A percentile compares a stretch with the other conserved stretches of the same genome.
Conservation (phyloP, 1,140 invertebrate genomes). For the Atta texana region DNA sequence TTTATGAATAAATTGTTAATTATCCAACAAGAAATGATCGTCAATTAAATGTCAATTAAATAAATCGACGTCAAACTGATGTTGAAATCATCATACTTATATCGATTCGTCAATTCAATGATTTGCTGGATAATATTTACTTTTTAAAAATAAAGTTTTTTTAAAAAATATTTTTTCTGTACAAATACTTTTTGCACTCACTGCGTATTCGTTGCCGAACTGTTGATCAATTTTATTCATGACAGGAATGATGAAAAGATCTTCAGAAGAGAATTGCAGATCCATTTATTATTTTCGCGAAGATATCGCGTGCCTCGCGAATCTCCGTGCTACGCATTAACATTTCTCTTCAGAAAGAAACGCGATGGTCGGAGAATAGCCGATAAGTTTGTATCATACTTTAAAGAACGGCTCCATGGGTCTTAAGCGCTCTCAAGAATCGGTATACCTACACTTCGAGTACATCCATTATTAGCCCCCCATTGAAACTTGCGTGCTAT, state of each 20-base stretch:
- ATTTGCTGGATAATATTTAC: too few species aligned
- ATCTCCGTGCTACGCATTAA: slow-evolving; percentile 31
- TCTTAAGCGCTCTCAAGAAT: slow-evolving; percentile 31
- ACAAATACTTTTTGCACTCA: too few species aligned
- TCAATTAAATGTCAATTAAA: too few species aligned
- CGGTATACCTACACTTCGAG: slow-evolving; percentile 6
- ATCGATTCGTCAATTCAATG: too few species aligned
- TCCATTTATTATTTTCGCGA: slow-evolving; percentile 45
- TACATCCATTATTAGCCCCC: slow-evolving; percentile 38
- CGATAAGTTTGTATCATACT: slow-evolving; percentile 46
- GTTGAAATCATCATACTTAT: too few species aligned
- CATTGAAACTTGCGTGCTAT: slow-evolving; percentile 49
- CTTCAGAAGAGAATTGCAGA: slow-evolving; percentile 17
- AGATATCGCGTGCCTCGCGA: slow-evolving; percentile 43
- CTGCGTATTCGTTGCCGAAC: neutral
- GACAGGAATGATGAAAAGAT: neutral
- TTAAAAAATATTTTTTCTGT: too few species aligned
- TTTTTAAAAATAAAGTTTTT: too few species aligned
- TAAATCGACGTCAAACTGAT: too few species aligned
- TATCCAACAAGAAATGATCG: too few species aligned
- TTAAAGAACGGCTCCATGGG: neutral
- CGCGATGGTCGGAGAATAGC: neutral
- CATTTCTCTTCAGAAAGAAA: slow-evolving; percentile 35
- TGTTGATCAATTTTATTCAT: slow-evolving; percentile 23
- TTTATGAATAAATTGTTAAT: too few species aligned